phyloP scores from a whole-genome alignment of 1,140 invertebrate species.

The Saxidomus purpurata region DNA sequence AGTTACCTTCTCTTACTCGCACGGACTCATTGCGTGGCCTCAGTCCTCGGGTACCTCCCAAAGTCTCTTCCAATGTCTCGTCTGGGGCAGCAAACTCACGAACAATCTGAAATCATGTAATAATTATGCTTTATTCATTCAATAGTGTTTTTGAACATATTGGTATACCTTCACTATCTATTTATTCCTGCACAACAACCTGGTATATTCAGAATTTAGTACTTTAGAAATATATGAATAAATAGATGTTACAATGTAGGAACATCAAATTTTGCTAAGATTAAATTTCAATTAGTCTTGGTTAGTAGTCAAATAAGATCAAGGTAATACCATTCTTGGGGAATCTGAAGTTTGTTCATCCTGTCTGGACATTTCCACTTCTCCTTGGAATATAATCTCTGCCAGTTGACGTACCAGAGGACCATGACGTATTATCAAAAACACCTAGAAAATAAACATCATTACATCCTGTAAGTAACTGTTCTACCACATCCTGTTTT shows the following conservation, averaged over 20 bases:
- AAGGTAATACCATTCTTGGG: constrained; percentile 80
- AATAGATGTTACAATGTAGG: no score
- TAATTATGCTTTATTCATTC: no score
- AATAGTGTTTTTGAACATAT: no score
- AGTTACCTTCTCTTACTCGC: constrained; percentile 82
- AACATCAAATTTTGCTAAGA: no score
- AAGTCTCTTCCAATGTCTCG: constrained; percentile 92
- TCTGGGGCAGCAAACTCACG: constrained; percentile 88
- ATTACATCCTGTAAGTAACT: no score
- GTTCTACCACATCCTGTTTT: no score
- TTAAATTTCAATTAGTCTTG: no score
- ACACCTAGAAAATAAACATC: constrained; percentile 89
- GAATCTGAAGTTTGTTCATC: constrained; percentile 71
- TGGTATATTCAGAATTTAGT: no score
- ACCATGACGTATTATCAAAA: constrained; percentile 95
- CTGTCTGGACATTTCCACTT: constrained; percentile 67
- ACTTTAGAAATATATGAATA: no score
- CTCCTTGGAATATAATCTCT: constrained; percentile 92
- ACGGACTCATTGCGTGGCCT: constrained; percentile 35
- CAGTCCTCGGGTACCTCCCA: constrained; percentile 82
- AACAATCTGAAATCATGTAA: constrained; percentile 67
- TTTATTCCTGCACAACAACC: no score
- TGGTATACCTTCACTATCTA: no score
- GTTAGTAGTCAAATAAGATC: no score
- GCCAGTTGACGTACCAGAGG: constrained; percentile 96